Evolutionary conservation across 2,113 vertebrate species (phyloP).

Genomic region (Paratilapia polleni): DNA sequence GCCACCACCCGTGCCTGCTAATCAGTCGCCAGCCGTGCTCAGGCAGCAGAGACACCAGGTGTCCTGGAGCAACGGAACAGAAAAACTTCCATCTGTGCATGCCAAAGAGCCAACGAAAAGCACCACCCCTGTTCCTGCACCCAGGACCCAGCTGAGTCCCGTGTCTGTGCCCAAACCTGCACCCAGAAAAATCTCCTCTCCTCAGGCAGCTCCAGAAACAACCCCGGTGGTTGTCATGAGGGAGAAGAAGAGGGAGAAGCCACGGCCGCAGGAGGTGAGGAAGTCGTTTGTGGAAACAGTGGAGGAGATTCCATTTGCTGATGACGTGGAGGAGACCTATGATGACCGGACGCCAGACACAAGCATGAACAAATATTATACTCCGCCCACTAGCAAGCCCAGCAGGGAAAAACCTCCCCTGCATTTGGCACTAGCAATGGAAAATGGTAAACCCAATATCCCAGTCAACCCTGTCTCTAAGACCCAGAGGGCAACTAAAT

Average conservation of each 20-base stretch:
- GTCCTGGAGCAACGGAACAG: constrained; percentile 79
- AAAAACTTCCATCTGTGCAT: constrained; percentile 25
- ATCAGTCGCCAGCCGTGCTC: constrained; percentile 90
- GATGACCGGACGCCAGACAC: constrained; percentile 89
- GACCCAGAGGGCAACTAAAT: constrained; percentile 76
- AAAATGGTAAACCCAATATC: constrained; percentile 85
- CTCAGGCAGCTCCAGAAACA: constrained; percentile 8
- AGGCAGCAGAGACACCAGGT: constrained; percentile 80
- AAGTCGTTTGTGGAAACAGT: constrained; percentile 96
- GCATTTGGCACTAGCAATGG: constrained; percentile 80
- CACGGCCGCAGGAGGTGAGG: constrained; percentile 75
- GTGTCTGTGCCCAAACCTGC: constrained; percentile 57
- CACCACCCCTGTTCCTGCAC: constrained; percentile 58
- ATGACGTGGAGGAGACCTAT: constrained; percentile 92
- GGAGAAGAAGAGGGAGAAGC: constrained; percentile 72
- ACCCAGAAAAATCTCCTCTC: constrained; percentile 49
- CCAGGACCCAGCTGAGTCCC: constrained; percentile 66
- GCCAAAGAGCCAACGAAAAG: constrained; percentile 59
- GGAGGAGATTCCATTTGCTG: constrained; percentile 96
- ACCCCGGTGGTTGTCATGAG: constrained; percentile 70
- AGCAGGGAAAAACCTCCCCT: constrained; percentile 73
- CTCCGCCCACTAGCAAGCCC: constrained; percentile 85
- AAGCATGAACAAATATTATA: constrained; percentile 85
- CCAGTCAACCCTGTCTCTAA: constrained; percentile 61
- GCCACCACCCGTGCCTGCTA: constrained; percentile 88